These are phyloP conservation scores for Dryobotodes eremita DNA, from an alignment of 2,888 invertebrate species.

Conservation along the genomic window DNA sequence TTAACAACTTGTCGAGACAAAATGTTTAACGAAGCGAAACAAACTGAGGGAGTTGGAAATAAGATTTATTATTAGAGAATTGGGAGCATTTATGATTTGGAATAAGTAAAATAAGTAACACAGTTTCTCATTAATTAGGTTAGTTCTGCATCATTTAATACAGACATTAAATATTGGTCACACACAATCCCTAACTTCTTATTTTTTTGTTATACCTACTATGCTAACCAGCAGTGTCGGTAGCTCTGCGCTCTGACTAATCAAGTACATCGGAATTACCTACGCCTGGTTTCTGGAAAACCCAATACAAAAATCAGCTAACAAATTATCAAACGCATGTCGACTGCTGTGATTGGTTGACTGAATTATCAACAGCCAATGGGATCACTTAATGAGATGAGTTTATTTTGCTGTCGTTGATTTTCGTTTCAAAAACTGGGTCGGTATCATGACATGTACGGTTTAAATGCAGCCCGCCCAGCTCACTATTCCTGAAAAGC, in stretches of 20 bases:
- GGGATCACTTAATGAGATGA: no score
- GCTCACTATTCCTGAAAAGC: no score
- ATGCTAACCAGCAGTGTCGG: not conserved
- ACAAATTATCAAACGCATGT: no score
- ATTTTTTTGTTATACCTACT: not conserved
- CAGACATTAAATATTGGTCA: not conserved
- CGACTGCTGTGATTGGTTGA: no score
- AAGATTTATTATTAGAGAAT: no score
- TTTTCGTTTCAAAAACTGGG: no score
- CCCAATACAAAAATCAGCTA: not conserved
- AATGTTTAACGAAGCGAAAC: conserved; percentile 21
- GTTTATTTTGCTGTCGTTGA: no score
- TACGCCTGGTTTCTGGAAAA: not conserved
- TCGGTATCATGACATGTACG: no score
- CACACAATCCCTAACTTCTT: not conserved
- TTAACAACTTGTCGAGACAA: conserved; percentile 31
- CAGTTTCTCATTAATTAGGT: not conserved
- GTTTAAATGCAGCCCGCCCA: no score
- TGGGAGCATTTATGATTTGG: conserved; percentile 8
- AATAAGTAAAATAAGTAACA: conserved; percentile 3
- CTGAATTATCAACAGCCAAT: no score
- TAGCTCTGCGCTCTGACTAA: not conserved
- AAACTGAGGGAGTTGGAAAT: conserved; percentile 9
- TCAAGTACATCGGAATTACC: not conserved
- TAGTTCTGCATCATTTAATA: no score